Conservation (phyloP, 1,140 invertebrate genomes). For the Samia ricini region DNA sequence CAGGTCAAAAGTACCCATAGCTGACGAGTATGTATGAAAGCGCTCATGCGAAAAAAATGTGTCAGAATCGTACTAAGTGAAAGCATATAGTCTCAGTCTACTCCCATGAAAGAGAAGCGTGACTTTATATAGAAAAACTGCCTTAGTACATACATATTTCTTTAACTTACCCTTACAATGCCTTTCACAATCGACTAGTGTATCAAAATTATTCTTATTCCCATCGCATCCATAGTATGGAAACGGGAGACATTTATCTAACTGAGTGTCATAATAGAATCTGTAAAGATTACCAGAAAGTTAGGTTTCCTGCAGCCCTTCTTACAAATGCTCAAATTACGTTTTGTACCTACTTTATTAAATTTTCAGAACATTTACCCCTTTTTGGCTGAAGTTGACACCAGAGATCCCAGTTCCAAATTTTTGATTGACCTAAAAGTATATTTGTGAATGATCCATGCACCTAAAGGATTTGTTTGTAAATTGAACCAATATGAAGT, state of each 20-base stretch:
- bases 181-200: conserved; percentile 27
- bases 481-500: too few species aligned
- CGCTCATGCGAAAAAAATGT: too few species aligned
- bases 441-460: too few species aligned
- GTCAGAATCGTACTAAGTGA: too few species aligned
- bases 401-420: conserved; percentile 42
- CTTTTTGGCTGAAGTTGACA: conserved; percentile 35
- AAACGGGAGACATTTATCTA: conserved; percentile 31
- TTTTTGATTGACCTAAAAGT: conserved; percentile 9
- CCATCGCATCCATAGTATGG: conserved; percentile 34
- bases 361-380: conserved; percentile 24
- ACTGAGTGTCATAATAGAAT: conserved; percentile 37
- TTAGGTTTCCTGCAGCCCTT: background rate
- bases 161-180: conserved; percentile 34
- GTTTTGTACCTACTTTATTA: conserved; percentile 21
- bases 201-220: conserved; percentile 43
- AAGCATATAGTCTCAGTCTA: too few species aligned
- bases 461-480: too few species aligned
- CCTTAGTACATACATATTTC: background rate
- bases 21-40: too few species aligned
- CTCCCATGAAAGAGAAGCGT: too few species aligned
- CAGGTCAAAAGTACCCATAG: too few species aligned
- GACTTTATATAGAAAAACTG: too few species aligned
- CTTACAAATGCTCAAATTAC: background rate
- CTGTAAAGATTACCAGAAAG: conserved; percentile 25